Evolutionary conservation across 2,797 vertebrate genomes (phyloP), one percentile per base, ranked within the genome.

Genomic region (Gymnoscopelus braueri): DNA sequence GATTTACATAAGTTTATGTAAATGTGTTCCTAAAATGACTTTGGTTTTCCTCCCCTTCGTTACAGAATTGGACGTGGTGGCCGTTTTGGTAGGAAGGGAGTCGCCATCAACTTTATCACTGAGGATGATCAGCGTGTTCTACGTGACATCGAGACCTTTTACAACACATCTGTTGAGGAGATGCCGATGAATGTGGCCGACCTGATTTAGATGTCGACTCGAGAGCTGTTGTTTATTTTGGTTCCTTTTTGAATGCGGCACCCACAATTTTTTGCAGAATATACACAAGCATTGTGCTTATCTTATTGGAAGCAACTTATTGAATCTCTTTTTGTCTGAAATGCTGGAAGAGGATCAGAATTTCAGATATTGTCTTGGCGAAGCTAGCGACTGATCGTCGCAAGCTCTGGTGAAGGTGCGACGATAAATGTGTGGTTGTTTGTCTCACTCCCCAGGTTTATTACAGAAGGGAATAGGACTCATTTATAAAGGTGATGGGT

Each of bases 121-220:
- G 97, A 98, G 90, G 98, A 99, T 84, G 98, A 99, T 95, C 98
- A 96, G 93, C 92, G 98, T 91, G 97, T 97, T 93, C 97, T 99
- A 93, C 95, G 95, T 62, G 97, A 99, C 93, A 99, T 98, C 83
- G 98, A 99, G 96, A 98, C 98, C 85, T 99, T 99, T 96, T 98
- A 99, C 95, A 99, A 99, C 93, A 99, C 98, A 77, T 97, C 97
- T 57, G 97, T 99, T 89, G 98, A 99, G 90, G 97, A 99, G 92
- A 99, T 98, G 97, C 98, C 98, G 3, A 98, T 99, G 97, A 98
- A 99, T 91, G 98, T 99, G 91, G 97, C 97, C 12, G 97, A 98
- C 90, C 96, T 99, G 92, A 99, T 99, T 96, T 99, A 95, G 94
- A 44, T 44, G 39, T 9, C 39, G 92, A 89, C 89, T 88, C 79